phyloP scores from a whole-genome alignment of 2,888 invertebrate species.

The Odontomyia ornata region DNA sequence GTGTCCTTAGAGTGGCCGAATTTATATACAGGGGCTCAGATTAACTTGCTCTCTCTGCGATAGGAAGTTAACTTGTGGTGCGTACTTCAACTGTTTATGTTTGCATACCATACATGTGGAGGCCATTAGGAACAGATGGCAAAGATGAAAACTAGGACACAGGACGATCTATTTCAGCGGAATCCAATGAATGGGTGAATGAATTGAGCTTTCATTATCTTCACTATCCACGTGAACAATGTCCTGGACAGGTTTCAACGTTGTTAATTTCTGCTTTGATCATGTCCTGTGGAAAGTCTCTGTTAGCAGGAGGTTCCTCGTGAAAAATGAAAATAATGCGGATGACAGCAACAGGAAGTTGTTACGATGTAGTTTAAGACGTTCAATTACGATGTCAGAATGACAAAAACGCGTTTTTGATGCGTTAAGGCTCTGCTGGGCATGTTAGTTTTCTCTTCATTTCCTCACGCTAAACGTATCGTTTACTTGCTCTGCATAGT shows the following conservation, averaged over 20 bases:
- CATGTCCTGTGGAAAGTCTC: too few species aligned
- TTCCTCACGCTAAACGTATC: too few species aligned
- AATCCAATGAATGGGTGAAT: background rate
- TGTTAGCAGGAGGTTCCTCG: too few species aligned
- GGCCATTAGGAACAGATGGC: background rate
- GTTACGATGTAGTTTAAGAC: too few species aligned
- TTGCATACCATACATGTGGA: conserved; percentile 16
- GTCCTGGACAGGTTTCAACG: background rate
- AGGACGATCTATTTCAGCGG: background rate
- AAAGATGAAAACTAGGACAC: conserved; percentile 9
- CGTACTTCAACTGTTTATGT: conserved; percentile 21
- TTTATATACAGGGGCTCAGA: conserved; percentile 13
- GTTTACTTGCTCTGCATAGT: background rate
- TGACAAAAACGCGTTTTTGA: too few species aligned
- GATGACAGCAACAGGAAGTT: too few species aligned
- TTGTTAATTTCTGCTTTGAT: too few species aligned
- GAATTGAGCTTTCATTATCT: background rate
- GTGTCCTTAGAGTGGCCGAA: conserved; percentile 28
- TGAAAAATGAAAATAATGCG: too few species aligned
- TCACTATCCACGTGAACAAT: background rate
- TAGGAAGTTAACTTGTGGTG: conserved; percentile 32
- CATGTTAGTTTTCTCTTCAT: too few species aligned
- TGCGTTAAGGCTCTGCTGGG: too few species aligned
- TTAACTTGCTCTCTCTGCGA: background rate
- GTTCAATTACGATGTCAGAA: too few species aligned